Percentiles rank a stretch among this genome's conserved stretches.
phyloP scores from a whole-genome alignment of 2,113 vertebrate species.

The Sylvia atricapilla region DNA sequence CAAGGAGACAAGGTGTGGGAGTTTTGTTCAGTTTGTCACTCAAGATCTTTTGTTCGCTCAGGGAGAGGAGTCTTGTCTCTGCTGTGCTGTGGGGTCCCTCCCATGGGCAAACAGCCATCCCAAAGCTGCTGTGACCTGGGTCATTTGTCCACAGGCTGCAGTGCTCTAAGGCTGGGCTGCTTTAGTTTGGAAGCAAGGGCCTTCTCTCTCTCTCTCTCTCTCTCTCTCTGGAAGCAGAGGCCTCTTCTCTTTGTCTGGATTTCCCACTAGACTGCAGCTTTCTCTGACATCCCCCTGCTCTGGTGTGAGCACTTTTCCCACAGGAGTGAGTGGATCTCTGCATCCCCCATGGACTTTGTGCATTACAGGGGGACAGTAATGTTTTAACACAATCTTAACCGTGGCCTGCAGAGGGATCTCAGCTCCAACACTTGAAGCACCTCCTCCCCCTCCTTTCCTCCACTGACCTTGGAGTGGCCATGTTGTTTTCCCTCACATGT shows the following conservation, averaged over 20 bases:
- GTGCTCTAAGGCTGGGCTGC: background rate
- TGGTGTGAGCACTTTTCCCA: background rate
- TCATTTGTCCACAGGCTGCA: background rate
- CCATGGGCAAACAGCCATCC: background rate
- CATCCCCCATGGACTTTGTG: background rate
- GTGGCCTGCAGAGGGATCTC: background rate
- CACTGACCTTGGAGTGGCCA: background rate
- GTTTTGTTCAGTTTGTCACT: background rate
- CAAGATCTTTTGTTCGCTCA: background rate
- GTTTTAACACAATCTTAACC: background rate
- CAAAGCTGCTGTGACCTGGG: background rate
- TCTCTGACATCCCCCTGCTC: background rate
- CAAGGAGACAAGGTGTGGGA: background rate
- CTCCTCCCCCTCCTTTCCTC: background rate
- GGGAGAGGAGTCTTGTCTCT: background rate
- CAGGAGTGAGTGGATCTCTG: background rate
- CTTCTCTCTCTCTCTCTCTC: background rate
- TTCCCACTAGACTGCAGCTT: background rate
- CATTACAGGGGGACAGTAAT: background rate
- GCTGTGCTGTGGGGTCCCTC: background rate
- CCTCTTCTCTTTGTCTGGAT: background rate
- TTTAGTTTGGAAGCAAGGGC: background rate
- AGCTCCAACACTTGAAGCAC: fast-evolving
- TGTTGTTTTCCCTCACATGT: background rate
- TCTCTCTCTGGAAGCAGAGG: background rate